Conservation (phyloP, 2,113 vertebrate genomes). For the Spilogale gracilis region DNA sequence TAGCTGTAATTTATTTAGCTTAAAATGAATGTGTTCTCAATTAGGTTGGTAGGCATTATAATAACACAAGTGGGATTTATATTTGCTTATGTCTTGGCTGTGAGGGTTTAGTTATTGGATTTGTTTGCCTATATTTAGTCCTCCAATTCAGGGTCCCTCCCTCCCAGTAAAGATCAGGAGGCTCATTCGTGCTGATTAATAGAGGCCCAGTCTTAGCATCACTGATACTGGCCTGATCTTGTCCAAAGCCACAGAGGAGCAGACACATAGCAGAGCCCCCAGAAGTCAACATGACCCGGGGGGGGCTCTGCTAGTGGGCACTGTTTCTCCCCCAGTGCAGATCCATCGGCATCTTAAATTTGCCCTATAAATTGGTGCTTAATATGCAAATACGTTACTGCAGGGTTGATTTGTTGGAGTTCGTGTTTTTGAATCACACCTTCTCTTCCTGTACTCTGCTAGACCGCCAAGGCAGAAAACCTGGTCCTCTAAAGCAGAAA, state of each 20-base stretch:
- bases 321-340: neutral
- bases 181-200: slow-evolving; percentile 82
- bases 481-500: neutral
- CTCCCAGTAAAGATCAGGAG: slow-evolving; percentile 76
- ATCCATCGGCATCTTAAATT: slow-evolving; percentile 71
- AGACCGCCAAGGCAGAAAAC: slow-evolving; percentile 12
- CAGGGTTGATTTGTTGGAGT: slow-evolving; percentile 56
- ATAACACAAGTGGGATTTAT: slow-evolving; percentile 86
- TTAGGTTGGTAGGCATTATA: slow-evolving; percentile 86
- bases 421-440: neutral
- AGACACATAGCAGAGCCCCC: slow-evolving; percentile 22
- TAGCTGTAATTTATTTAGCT: slow-evolving; percentile 88
- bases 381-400: slow-evolving; percentile 77
- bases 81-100: slow-evolving; percentile 84
- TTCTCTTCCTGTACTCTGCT: slow-evolving; percentile 68
- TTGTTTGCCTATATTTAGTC: slow-evolving; percentile 79
- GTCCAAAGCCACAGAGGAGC: slow-evolving; percentile 9
- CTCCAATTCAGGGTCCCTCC: slow-evolving; percentile 70
- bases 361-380: slow-evolving; percentile 68
- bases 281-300: slow-evolving; percentile 60
- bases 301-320: slow-evolving; percentile 59
- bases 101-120: slow-evolving; percentile 81
- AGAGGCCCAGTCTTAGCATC: slow-evolving; percentile 55
- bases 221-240: slow-evolving; percentile 74
- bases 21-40: slow-evolving; percentile 87